Conservation (phyloP, 2,888 invertebrate species). For the Eutolmus rufibarbis region DNA sequence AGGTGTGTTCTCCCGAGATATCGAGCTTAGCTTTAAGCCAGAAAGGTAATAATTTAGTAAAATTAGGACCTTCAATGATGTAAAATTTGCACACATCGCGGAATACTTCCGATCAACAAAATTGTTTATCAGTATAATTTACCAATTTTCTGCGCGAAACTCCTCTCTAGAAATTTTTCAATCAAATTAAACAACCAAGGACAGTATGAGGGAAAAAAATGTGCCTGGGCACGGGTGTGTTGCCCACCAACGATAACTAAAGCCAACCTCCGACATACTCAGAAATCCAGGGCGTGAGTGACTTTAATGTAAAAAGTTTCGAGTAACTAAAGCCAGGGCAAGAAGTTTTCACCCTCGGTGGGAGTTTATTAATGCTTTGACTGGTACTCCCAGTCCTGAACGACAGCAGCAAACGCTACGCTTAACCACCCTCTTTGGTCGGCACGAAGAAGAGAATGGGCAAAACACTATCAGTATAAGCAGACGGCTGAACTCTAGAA, state of each 20-base stretch:
- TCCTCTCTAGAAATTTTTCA: not conserved
- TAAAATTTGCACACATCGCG: not conserved
- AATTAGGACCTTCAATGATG: not conserved
- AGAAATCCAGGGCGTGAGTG: constrained; percentile 4
- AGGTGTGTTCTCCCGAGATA: not conserved
- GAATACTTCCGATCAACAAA: not conserved
- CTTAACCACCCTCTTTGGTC: not conserved
- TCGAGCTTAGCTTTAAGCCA: not conserved
- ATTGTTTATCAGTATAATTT: not conserved
- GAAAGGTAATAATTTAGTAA: not conserved
- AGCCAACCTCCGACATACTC: not conserved
- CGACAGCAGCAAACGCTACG: not conserved
- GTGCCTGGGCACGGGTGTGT: not conserved
- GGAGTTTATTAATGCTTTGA: constrained; percentile 8
- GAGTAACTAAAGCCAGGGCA: not conserved
- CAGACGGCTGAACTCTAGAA: not conserved
- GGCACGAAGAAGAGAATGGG: not conserved
- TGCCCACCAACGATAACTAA: not conserved
- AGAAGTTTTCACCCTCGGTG: not conserved
- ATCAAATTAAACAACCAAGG: not conserved
- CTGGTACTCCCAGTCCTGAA: not conserved
- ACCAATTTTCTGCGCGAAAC: not conserved
- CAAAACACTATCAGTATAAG: not conserved
- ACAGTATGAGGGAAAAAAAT: not conserved
- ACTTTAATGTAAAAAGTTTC: constrained; percentile 28